A percentile compares a stretch with the other conserved stretches of the same genome.
phyloP scores from a whole-genome alignment of 2,113 vertebrate genomes.

The Brevimyrus niger region DNA sequence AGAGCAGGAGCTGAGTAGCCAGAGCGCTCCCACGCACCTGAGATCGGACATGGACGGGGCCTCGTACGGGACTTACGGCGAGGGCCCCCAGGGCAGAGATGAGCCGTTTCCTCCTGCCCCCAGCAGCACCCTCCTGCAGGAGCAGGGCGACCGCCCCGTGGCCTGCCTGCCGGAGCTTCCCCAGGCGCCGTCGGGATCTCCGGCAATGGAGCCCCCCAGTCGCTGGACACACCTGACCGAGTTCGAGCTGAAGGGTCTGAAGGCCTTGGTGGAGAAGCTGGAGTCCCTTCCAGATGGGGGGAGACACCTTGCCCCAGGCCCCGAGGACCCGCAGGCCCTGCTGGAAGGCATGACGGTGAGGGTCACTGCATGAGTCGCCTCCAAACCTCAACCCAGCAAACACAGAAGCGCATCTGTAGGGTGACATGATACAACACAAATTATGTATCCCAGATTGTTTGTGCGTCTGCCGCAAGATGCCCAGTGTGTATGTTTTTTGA shows the following conservation, averaged over 20 bases:
- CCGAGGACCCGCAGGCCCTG: slow-evolving; percentile 80
- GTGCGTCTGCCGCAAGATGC: background rate
- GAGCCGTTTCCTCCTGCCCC: slow-evolving; percentile 49
- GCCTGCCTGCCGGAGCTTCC: slow-evolving; percentile 60
- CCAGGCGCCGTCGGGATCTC: slow-evolving; percentile 77
- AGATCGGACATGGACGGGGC: slow-evolving; percentile 85
- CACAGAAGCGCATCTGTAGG: background rate
- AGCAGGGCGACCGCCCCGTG: slow-evolving; percentile 71
- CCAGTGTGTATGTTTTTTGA: background rate
- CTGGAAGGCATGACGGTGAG: slow-evolving; percentile 89
- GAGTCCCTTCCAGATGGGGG: slow-evolving; percentile 89
- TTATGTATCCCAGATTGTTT: background rate
- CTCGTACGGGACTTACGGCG: slow-evolving; percentile 66
- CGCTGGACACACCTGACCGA: slow-evolving; percentile 88
- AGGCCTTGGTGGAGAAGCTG: slow-evolving; percentile 86
- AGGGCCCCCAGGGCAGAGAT: slow-evolving; percentile 58
- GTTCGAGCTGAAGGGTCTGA: slow-evolving; percentile 86
- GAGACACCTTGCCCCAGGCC: slow-evolving; percentile 80
- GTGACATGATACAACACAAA: background rate
- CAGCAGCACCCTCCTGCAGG: slow-evolving; percentile 61
- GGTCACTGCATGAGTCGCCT: background rate
- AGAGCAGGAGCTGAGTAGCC: slow-evolving; percentile 70
- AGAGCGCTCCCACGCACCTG: slow-evolving; percentile 78
- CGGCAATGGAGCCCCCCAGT: slow-evolving; percentile 60
- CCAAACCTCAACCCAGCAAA: background rate